A percentile compares a stretch with the other conserved stretches of the same genome.
phyloP scores from a whole-genome alignment of 2,113 vertebrate genomes.

The Taxidea taxus region DNA sequence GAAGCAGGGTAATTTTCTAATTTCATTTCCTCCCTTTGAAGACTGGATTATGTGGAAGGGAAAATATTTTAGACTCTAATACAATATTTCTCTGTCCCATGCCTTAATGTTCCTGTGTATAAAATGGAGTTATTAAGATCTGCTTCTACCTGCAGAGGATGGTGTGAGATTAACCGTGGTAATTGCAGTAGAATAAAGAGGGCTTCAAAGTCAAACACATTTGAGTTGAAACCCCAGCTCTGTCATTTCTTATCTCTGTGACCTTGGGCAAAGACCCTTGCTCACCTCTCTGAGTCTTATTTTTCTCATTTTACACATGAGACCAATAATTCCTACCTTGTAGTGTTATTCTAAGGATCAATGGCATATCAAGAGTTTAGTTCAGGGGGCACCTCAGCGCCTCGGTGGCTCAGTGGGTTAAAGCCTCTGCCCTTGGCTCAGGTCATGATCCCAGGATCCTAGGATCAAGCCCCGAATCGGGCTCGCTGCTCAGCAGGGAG shows the following conservation, averaged over 20 bases:
- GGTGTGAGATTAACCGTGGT: neutral
- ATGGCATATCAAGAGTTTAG: neutral
- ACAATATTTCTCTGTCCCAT: neutral
- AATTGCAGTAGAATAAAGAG: neutral
- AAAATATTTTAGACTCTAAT: neutral
- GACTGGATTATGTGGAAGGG: neutral
- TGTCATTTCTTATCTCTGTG: slow-evolving; percentile 7
- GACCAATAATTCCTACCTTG: neutral
- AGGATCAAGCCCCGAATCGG: no score
- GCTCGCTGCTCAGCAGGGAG: no score
- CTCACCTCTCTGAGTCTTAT: neutral
- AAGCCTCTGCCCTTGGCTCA: no score
- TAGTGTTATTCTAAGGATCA: neutral
- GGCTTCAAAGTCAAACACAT: neutral
- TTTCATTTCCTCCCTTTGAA: neutral
- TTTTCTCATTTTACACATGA: neutral
- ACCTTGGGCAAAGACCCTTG: neutral
- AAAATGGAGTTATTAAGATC: neutral
- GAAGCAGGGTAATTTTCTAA: neutral
- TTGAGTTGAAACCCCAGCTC: neutral
- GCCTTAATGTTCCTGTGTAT: neutral
- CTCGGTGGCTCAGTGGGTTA: no score
- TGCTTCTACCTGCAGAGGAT: neutral
- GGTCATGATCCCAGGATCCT: no score
- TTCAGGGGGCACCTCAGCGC: no score